Percentiles rank a stretch among this genome's conserved stretches.
Evolutionary conservation across 2,888 invertebrate species (phyloP).

Genomic region (Papilio demoleus): DNA sequence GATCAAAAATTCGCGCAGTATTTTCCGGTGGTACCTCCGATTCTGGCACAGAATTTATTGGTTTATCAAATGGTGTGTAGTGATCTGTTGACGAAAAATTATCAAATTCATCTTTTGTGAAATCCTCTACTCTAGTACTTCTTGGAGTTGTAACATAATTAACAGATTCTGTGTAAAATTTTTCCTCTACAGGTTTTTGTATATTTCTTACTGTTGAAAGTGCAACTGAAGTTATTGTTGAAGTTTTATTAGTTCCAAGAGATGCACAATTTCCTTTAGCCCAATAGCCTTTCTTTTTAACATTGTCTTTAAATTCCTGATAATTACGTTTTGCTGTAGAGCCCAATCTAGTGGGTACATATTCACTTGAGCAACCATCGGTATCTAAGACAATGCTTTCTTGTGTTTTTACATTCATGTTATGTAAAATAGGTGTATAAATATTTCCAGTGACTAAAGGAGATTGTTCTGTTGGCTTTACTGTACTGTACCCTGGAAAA

Average conservation of each 20-base stretch:
- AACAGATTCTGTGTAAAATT: slow-evolving; percentile 38
- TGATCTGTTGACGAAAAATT: slow-evolving; percentile 50
- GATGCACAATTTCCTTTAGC: slow-evolving; percentile 73
- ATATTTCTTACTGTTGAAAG: slow-evolving; percentile 31
- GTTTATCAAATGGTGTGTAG: slow-evolving; percentile 60
- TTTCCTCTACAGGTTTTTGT: slow-evolving; percentile 32
- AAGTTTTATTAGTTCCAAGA: slow-evolving; percentile 53
- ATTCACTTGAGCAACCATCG: slow-evolving; percentile 73
- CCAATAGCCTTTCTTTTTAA: slow-evolving; percentile 74
- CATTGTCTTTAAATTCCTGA: slow-evolving; percentile 77
- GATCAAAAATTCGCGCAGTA: slow-evolving; percentile 63
- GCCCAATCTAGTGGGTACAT: slow-evolving; percentile 76
- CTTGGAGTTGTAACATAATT: slow-evolving; percentile 44
- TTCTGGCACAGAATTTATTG: slow-evolving; percentile 45
- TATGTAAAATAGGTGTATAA: slow-evolving; percentile 68
- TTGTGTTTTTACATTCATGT: slow-evolving; percentile 64
- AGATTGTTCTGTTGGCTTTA: slow-evolving; percentile 61
- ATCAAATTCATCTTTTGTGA: slow-evolving; percentile 58
- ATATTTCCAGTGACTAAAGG: slow-evolving; percentile 74
- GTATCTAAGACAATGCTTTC: slow-evolving; percentile 54
- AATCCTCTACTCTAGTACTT: slow-evolving; percentile 49
- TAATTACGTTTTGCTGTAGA: slow-evolving; percentile 75
- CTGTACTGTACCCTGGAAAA: slow-evolving; percentile 70
- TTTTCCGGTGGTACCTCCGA: slow-evolving; percentile 45
- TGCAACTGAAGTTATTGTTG: slow-evolving; percentile 44